Conservation (phyloP, 2,888 invertebrate genomes). For the Diarsia mendica region DNA sequence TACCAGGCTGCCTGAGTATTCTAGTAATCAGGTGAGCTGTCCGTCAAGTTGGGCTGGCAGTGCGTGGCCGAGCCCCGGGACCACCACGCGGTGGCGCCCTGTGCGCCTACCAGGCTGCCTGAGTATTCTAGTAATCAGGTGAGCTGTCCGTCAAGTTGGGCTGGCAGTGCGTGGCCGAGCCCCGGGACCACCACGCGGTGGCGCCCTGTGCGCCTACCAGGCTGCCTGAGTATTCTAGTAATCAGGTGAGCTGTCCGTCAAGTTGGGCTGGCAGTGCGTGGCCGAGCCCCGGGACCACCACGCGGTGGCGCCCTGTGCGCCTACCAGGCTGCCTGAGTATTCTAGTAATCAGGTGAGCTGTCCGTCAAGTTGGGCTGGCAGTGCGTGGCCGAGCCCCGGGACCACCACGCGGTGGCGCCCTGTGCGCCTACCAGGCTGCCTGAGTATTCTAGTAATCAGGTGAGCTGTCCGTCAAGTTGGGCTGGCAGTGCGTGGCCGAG, state of each 20-base stretch:
- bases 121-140: slow-evolving; percentile 99
- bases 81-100: slow-evolving; percentile 98
- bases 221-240: slow-evolving; percentile 98
- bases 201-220: slow-evolving; percentile 99
- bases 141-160: slow-evolving; percentile 95
- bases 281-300: slow-evolving; percentile 99
- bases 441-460: slow-evolving; percentile 98
- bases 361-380: slow-evolving; percentile 96
- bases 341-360: slow-evolving; percentile 98
- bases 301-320: slow-evolving; percentile 98
- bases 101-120: slow-evolving; percentile 98
- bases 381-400: slow-evolving; percentile 97
- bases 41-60: slow-evolving; percentile 96
- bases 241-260: slow-evolving; percentile 96
- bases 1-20: slow-evolving; percentile 98
- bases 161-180: slow-evolving; percentile 98
- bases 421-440: slow-evolving; percentile 99
- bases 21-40: slow-evolving; percentile 96
- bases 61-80: slow-evolving; percentile 98
- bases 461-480: slow-evolving; percentile 95
- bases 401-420: slow-evolving; percentile 98
- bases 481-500: slow-evolving; percentile 98
- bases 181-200: slow-evolving; percentile 98
- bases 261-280: slow-evolving; percentile 97
- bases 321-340: slow-evolving; percentile 98